Conservation (phyloP, 2,113 vertebrate species). For the Caranx ignobilis region DNA sequence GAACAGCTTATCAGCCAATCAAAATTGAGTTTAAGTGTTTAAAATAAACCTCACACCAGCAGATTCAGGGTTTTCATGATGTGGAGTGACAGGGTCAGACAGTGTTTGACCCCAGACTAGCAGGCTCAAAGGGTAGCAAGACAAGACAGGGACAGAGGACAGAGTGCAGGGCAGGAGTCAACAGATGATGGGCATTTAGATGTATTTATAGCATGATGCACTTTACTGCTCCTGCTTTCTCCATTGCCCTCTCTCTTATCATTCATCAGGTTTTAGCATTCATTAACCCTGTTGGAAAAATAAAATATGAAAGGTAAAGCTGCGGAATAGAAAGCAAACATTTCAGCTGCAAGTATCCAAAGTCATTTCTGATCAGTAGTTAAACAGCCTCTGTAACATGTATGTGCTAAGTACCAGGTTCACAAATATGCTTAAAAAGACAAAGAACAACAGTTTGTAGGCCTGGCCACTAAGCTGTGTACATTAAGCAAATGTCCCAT, state of each 20-base stretch:
- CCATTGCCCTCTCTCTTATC: background rate
- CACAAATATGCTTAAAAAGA: slow-evolving; percentile 53
- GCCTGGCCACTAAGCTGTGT: background rate
- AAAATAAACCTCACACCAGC: slow-evolving; percentile 9
- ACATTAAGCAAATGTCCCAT: slow-evolving; percentile 76
- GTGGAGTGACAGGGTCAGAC: slow-evolving; percentile 61
- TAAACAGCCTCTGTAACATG: slow-evolving; percentile 9
- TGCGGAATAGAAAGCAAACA: background rate
- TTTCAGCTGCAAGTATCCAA: background rate
- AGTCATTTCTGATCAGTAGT: background rate
- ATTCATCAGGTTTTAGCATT: slow-evolving; percentile 1
- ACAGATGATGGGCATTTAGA: slow-evolving; percentile 40
- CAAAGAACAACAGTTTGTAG: slow-evolving; percentile 37
- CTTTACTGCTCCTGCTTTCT: background rate
- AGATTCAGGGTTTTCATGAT: slow-evolving; percentile 31
- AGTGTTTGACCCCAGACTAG: slow-evolving; percentile 66
- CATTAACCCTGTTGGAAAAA: background rate
- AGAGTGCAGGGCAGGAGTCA: slow-evolving; percentile 38
- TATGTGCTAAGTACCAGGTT: slow-evolving; percentile 43
- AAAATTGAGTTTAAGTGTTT: slow-evolving; percentile 13
- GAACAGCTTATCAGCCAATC: background rate
- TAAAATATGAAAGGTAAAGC: background rate
- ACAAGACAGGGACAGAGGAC: slow-evolving; percentile 31
- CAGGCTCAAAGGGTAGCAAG: slow-evolving; percentile 80
- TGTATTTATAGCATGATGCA: slow-evolving; percentile 42